These are phyloP conservation scores for Sebastes diaconus DNA, from an alignment of 2,797 vertebrate genomes.

Conservation along the genomic window DNA sequence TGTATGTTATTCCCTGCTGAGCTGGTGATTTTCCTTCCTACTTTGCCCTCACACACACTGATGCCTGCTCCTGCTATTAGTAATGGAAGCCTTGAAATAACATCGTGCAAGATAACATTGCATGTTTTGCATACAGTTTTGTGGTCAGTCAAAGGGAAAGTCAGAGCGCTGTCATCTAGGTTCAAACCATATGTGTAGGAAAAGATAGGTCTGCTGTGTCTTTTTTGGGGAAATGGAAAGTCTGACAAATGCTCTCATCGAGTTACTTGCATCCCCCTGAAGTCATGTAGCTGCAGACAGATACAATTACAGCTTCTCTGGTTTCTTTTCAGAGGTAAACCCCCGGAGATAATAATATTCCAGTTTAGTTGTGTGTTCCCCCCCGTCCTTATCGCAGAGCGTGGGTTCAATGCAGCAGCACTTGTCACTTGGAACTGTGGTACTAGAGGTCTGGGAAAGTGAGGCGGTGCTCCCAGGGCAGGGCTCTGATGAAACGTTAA, in stretches of 20 bases:
- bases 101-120: conserved; percentile 8
- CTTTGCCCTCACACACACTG: conserved; percentile 10
- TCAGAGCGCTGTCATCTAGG: conserved; percentile 4
- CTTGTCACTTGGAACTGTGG: conserved; percentile 34
- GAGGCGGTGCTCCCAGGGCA: conserved; percentile 36
- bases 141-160: conserved; percentile 37
- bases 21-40: conserved; percentile 36
- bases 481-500: conserved; percentile 59
- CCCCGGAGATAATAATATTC: conserved; percentile 30
- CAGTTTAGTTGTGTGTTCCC: background rate
- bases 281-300: conserved; percentile 37
- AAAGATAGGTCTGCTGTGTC: background rate
- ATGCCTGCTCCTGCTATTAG: conserved; percentile 28
- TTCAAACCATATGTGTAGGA: conserved; percentile 18
- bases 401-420: conserved; percentile 34
- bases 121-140: conserved; percentile 48
- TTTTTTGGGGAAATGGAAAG: conserved; percentile 59
- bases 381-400: background rate
- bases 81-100: conserved; percentile 48
- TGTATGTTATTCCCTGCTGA: conserved; percentile 21
- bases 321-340: conserved; percentile 50
- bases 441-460: conserved; percentile 31
- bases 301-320: conserved; percentile 46
- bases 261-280: conserved; percentile 44
- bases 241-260: conserved; percentile 56